phyloP scores from a whole-genome alignment of 2,888 invertebrate genomes.

The Drosophila rubida region DNA sequence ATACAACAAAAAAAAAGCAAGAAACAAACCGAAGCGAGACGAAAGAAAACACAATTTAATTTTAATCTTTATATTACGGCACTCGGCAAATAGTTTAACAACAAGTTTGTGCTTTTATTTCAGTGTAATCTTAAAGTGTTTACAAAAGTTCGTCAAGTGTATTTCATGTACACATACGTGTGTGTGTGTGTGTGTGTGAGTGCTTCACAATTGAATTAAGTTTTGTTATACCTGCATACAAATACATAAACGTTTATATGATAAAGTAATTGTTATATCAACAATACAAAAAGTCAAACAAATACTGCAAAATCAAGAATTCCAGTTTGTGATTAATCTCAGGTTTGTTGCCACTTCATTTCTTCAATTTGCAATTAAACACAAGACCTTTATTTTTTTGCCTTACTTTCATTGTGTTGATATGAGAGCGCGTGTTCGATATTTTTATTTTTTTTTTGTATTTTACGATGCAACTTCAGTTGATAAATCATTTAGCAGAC shows the following conservation, averaged over 20 bases:
- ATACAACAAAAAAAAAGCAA: background rate
- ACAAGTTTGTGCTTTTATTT: slow-evolving; percentile 39
- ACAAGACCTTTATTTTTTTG: slow-evolving; percentile 21
- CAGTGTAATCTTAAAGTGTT: slow-evolving; percentile 54
- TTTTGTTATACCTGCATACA: slow-evolving; percentile 9
- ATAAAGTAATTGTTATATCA: slow-evolving; percentile 38
- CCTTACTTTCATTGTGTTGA: slow-evolving; percentile 70
- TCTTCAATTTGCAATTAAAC: slow-evolving; percentile 13
- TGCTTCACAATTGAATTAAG: slow-evolving; percentile 44
- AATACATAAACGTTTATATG: background rate
- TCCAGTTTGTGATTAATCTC: slow-evolving; percentile 56
- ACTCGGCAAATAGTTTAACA: slow-evolving; percentile 26
- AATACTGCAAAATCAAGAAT: slow-evolving; percentile 31
- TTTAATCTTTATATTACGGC: slow-evolving; percentile 59
- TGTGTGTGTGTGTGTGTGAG: slow-evolving; percentile 5
- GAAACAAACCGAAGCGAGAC: slow-evolving; percentile 2
- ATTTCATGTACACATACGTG: background rate
- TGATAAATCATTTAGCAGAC: slow-evolving; percentile 5
- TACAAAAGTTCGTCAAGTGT: slow-evolving; percentile 30
- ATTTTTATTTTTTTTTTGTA: slow-evolving; percentile 11
- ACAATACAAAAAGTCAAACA: slow-evolving; percentile 24
- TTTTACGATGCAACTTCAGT: slow-evolving; percentile 4
- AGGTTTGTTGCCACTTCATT: slow-evolving; percentile 41
- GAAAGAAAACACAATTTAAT: slow-evolving; percentile 45
- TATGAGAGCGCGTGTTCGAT: slow-evolving; percentile 52